These are phyloP conservation scores for Halcyon malimbica DNA, from an alignment of 2,113 vertebrate genomes.

Conservation along the genomic window DNA sequence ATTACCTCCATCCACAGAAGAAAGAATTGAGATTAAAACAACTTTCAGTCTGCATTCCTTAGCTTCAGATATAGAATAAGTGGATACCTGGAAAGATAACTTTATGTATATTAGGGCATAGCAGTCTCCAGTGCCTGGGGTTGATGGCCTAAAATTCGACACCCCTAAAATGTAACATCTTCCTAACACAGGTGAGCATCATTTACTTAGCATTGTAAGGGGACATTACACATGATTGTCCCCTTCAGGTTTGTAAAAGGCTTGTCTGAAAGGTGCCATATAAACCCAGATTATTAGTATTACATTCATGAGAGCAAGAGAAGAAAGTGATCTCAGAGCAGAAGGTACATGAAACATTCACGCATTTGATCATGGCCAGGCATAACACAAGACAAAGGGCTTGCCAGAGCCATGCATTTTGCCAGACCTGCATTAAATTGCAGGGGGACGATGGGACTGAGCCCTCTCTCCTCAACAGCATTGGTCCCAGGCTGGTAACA, in stretches of 20 bases:
- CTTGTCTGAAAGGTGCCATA: neutral
- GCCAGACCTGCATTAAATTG: neutral
- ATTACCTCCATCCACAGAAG: neutral
- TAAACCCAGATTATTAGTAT: neutral
- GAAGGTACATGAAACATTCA: neutral
- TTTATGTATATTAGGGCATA: neutral
- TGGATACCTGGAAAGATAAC: neutral
- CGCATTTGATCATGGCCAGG: neutral
- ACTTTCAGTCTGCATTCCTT: neutral
- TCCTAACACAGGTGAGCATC: neutral
- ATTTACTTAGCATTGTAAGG: neutral
- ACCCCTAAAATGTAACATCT: neutral
- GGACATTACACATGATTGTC: neutral
- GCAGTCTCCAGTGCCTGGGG: neutral
- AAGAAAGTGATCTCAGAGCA: neutral
- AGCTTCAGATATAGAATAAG: neutral
- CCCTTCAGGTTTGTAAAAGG: neutral
- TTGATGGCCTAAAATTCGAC: neutral
- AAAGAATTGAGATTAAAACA: neutral
- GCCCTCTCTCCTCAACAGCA: neutral
- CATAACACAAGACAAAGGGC: neutral
- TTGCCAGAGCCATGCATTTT: neutral
- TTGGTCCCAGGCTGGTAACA: fast-evolving
- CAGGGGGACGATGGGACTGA: neutral
- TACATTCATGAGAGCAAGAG: neutral